Evolutionary conservation across 2,888 invertebrate species (phyloP), one percentile per base, ranked within the genome.

Genomic region (Hermaeophaga mercurialis): DNA sequence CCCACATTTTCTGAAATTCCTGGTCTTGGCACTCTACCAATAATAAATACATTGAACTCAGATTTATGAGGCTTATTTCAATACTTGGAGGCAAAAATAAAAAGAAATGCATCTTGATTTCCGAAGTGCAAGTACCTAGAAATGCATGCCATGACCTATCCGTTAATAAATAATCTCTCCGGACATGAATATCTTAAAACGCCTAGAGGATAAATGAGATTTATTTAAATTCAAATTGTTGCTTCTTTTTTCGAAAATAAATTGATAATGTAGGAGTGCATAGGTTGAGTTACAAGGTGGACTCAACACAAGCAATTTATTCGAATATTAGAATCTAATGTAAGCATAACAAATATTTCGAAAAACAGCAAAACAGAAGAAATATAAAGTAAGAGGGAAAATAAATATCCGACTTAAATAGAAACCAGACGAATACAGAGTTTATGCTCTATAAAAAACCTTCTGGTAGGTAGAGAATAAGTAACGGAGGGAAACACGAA

Each of bases 181-280:
- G 9, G 43, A 24, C 43, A 14, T 18, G 43, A 43, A 43, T 43
- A 43, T 43, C 43, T 43, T 14, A 26, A 22, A n/a, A 26, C 43
- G 43, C 22, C 41, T 3, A 2, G 22, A 22, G 19, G 22, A 41
- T 41, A 22, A 24, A 43, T 24, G 43, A 43, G 43, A 43, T 47
- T 22, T 47, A 47, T 47, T 47, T 33, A 47, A 34, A 34, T 47
- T 34, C n/a, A 47, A 34, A 47, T 47, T 33, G 47, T 47, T 19
- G 8, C 34, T 34, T 34, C 12, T 18, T n/a, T 26, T 14, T 22
- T 11, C 7, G 47, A 12, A 33, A 31, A 17, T 28, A 52, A 41
- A 43, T 52, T 31, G 33, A 7, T 5, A 43, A 41, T 24, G 52
- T 34, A 41, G 31, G 52, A 33, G 52, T 41, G 22, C 8, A 43